These are phyloP conservation scores for Hippocampus zosterae DNA, from an alignment of 2,113 vertebrate species.

Conservation along the genomic window DNA sequence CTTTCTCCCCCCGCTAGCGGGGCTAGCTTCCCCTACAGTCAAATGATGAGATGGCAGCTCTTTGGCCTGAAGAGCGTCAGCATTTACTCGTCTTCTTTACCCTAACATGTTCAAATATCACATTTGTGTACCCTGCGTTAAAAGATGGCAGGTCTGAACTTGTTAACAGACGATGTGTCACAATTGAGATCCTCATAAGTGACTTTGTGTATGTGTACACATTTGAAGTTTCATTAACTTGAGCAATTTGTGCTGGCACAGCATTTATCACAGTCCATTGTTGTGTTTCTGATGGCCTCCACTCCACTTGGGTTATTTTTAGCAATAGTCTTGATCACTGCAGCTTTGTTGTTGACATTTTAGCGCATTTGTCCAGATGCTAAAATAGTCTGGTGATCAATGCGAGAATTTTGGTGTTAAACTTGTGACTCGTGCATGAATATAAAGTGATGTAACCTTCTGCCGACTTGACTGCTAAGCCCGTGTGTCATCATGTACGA, in stretches of 20 bases:
- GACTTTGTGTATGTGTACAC: background rate
- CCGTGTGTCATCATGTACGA: slow-evolving; percentile 6
- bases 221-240: background rate
- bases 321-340: background rate
- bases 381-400: slow-evolving; percentile 9
- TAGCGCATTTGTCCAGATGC: slow-evolving; percentile 1
- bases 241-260: background rate
- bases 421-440: slow-evolving; percentile 23
- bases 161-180: background rate
- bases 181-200: background rate
- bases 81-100: background rate
- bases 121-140: background rate
- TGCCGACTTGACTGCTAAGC: slow-evolving; percentile 37
- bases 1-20: slow-evolving; percentile 29
- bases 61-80: slow-evolving; percentile 3
- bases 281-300: background rate
- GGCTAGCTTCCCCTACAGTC: slow-evolving; percentile 1
- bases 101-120: background rate
- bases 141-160: background rate
- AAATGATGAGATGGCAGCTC: slow-evolving; percentile 5
- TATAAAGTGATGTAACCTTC: slow-evolving; percentile 51
- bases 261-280: background rate
- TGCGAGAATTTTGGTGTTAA: slow-evolving; percentile 15
- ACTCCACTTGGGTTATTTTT: background rate
- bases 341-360: background rate